phyloP scores from a whole-genome alignment of 2,888 invertebrate genomes.

The Unio pictorum region DNA sequence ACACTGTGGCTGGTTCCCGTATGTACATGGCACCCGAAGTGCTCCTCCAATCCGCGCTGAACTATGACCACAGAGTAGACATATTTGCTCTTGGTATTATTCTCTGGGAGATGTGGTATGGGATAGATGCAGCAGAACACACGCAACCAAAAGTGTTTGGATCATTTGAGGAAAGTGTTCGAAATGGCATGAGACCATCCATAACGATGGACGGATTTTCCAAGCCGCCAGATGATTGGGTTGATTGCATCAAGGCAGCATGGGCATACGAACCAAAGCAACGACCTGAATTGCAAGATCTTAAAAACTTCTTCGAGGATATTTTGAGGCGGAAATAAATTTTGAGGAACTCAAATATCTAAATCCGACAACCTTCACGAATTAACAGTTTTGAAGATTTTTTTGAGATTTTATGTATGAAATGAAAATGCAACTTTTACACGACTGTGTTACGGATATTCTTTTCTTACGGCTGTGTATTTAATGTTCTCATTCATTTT shows the following conservation, averaged over 20 bases:
- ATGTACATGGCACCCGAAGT: slow-evolving; percentile 57
- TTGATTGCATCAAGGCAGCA: slow-evolving; percentile 29
- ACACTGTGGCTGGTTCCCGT: slow-evolving; percentile 47
- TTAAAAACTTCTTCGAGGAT: slow-evolving; percentile 7
- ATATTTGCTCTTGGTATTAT: slow-evolving; percentile 43
- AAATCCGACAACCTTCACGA: no score
- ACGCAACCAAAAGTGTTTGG: slow-evolving; percentile 20
- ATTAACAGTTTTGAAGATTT: no score
- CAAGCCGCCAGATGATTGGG: slow-evolving; percentile 41
- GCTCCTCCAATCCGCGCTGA: slow-evolving; percentile 29
- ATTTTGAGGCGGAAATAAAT: neutral
- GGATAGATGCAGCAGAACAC: slow-evolving; percentile 47
- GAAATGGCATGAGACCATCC: slow-evolving; percentile 35
- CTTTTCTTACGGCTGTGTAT: no score
- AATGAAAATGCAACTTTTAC: no score
- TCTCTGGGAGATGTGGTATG: slow-evolving; percentile 60
- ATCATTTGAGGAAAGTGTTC: slow-evolving; percentile 29
- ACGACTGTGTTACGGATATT: no score
- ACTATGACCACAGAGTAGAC: slow-evolving; percentile 43
- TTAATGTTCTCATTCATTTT: no score
- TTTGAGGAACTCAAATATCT: no score
- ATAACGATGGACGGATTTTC: slow-evolving; percentile 17
- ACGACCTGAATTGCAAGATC: slow-evolving; percentile 22
- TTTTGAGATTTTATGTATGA: no score
- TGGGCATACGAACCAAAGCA: slow-evolving; percentile 38